Evolutionary conservation across 2,113 vertebrate genomes (phyloP).

Genomic region (Percina caprodes): DNA sequence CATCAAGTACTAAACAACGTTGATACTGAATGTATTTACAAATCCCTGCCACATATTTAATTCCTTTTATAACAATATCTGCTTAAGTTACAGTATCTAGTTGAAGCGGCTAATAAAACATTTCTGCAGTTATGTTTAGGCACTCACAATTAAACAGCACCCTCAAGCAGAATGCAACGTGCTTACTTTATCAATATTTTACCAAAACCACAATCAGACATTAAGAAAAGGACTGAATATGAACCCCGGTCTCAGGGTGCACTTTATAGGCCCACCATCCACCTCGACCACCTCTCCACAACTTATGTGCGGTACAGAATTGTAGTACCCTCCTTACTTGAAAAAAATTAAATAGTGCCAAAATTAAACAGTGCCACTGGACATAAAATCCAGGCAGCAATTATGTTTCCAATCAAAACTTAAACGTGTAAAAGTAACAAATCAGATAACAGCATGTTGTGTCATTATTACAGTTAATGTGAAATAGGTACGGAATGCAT

Average conservation of each 20-base stretch:
- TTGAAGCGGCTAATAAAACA: neutral
- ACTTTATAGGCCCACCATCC: neutral
- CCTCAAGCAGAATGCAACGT: neutral
- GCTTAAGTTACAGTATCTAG: neutral
- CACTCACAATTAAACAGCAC: neutral
- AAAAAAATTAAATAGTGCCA: too few relatives aligned
- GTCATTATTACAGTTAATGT: neutral
- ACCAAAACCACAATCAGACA: neutral
- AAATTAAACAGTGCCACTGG: neutral
- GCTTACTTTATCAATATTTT: neutral
- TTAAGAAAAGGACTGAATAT: neutral
- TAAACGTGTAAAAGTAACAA: neutral
- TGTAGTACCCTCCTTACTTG: neutral
- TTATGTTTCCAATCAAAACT: neutral
- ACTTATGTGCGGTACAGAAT: neutral
- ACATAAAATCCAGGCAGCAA: constrained; percentile 1
- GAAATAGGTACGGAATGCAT: neutral
- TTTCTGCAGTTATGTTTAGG: neutral
- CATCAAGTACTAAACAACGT: neutral
- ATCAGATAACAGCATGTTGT: too few relatives aligned
- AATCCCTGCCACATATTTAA: neutral
- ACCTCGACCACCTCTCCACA: neutral
- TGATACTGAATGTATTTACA: neutral
- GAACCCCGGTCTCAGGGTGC: neutral
- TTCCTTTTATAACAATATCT: neutral